These are phyloP conservation scores for Epirrhoe alternata DNA, from an alignment of 2,888 invertebrate species.

Conservation along the genomic window DNA sequence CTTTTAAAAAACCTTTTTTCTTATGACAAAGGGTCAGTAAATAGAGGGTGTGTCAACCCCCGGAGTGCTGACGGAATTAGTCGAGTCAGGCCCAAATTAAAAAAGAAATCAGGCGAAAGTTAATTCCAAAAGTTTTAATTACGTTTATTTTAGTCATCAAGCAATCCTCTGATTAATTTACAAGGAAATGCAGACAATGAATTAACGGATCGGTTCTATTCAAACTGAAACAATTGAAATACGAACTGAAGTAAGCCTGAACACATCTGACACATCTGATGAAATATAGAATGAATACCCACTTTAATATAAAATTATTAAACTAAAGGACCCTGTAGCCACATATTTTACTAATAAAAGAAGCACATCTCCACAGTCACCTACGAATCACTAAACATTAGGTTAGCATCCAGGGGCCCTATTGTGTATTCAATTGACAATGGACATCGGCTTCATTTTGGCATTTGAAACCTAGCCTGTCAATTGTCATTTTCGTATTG, in stretches of 20 bases:
- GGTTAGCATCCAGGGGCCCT: no score
- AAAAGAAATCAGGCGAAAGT: conserved; percentile 82
- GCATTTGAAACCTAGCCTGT: no score
- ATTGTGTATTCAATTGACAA: no score
- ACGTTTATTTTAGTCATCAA: conserved; percentile 81
- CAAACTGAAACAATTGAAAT: neutral
- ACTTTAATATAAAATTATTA: no score
- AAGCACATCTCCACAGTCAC: no score
- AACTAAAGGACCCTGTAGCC: no score
- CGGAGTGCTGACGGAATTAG: conserved; percentile 77
- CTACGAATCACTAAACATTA: no score
- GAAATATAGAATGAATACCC: no score
- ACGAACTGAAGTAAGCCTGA: neutral
- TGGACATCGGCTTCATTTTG: no score
- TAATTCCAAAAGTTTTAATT: conserved; percentile 83
- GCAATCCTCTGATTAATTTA: conserved; percentile 76
- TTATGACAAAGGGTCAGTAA: conserved; percentile 71
- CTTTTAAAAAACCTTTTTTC: conserved; percentile 54
- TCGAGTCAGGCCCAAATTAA: conserved; percentile 78
- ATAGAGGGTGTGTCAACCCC: conserved; percentile 80
- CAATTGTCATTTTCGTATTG: no score
- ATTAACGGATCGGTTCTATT: conserved; percentile 13
- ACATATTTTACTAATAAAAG: no score
- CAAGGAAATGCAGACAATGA: conserved; percentile 51
- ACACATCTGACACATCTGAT: no score